A percentile compares a stretch with the other conserved stretches of the same genome.
phyloP scores from a whole-genome alignment of 2,113 vertebrate genomes.

The Anthoscopus minutus region DNA sequence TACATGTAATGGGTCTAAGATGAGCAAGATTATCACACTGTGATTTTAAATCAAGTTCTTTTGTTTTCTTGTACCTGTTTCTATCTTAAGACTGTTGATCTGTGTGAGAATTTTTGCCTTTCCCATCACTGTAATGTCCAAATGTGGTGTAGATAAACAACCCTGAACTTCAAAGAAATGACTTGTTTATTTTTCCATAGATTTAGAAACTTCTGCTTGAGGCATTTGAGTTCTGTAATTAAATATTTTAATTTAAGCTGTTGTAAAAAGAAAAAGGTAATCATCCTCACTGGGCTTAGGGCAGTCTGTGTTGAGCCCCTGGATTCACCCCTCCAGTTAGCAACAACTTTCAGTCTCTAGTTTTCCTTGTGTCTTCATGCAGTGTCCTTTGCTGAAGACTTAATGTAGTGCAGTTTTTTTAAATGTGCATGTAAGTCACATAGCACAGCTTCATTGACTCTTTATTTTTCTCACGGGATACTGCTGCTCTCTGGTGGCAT shows the following conservation, averaged over 20 bases:
- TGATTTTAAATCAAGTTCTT: background rate
- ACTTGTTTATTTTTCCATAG: background rate
- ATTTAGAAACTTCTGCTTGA: background rate
- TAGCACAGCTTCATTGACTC: background rate
- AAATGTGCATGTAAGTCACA: background rate
- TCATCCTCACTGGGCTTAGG: background rate
- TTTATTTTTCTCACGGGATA: background rate
- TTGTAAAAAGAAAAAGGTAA: background rate
- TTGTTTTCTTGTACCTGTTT: background rate
- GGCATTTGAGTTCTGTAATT: background rate
- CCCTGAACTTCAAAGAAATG: background rate
- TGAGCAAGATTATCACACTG: background rate
- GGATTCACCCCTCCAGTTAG: background rate
- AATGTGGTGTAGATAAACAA: background rate
- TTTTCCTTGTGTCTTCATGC: background rate
- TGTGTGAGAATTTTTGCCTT: background rate
- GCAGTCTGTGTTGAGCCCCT: background rate
- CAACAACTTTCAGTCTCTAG: background rate
- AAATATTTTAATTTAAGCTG: background rate
- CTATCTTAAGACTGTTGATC: background rate
- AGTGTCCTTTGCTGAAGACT: background rate
- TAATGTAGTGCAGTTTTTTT: background rate
- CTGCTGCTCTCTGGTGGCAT: constrained; percentile 46
- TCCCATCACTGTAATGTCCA: background rate
- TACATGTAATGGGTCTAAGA: background rate